Conservation (phyloP, 2,888 invertebrate species). For the Hirtodrosophila histrioides region DNA sequence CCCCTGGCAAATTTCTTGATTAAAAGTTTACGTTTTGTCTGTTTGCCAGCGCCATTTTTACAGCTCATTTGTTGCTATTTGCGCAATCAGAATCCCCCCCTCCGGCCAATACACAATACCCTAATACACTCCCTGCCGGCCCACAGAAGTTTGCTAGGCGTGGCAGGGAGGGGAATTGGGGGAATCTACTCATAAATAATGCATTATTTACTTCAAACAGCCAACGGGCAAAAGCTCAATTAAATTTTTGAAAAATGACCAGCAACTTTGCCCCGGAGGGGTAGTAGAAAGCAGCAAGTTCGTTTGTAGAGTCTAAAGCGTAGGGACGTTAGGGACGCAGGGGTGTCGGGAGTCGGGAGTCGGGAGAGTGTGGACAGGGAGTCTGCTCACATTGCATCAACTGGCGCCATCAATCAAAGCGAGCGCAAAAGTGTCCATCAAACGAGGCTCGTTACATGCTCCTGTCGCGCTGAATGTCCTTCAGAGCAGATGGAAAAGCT, state of each 20-base stretch:
- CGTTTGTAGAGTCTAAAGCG: background rate
- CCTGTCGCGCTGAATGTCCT: slow-evolving; percentile 35
- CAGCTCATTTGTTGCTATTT: slow-evolving; percentile 73
- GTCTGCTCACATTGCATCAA: slow-evolving; percentile 44
- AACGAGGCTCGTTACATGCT: slow-evolving; percentile 51
- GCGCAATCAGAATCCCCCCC: slow-evolving; percentile 35
- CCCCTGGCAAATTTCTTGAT: slow-evolving; percentile 59
- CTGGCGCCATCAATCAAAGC: slow-evolving; percentile 66
- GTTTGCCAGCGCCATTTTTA: slow-evolving; percentile 54
- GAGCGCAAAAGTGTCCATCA: slow-evolving; percentile 43
- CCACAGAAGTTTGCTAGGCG: slow-evolving; percentile 31
- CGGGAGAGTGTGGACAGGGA: background rate
- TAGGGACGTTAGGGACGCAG: too few relatives aligned
- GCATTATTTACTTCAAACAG: slow-evolving; percentile 67
- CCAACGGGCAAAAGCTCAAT: slow-evolving; percentile 68
- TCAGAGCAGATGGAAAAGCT: slow-evolving; percentile 16
- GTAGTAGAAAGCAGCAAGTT: background rate
- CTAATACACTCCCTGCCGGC: background rate
- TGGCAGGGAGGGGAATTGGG: slow-evolving; percentile 1
- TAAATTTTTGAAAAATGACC: slow-evolving; percentile 72
- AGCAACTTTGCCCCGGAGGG: slow-evolving; percentile 16
- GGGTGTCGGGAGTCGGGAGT: background rate
- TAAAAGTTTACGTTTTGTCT: slow-evolving; percentile 64
- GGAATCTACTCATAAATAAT: slow-evolving; percentile 68
- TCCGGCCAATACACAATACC: background rate